Conservation (phyloP, 2,797 vertebrate genomes). For the Chloroceryle inda region DNA sequence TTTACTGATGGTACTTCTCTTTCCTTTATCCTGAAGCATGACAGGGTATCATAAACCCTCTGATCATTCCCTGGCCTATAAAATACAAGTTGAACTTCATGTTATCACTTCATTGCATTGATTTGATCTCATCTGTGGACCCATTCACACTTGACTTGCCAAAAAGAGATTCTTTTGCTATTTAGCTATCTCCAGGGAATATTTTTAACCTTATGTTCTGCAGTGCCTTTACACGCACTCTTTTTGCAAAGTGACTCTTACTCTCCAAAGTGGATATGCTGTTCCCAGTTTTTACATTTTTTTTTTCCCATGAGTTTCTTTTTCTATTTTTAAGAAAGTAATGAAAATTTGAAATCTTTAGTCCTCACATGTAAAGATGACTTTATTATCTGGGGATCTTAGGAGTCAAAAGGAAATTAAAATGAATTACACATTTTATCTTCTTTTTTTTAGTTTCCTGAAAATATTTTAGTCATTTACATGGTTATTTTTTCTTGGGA, state of each 20-base stretch:
- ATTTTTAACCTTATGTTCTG: not conserved
- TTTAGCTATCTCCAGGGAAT: conserved; percentile 2
- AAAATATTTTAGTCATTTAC: not conserved
- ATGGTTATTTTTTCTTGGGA: not conserved
- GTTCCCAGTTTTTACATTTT: not conserved
- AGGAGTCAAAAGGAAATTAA: not conserved
- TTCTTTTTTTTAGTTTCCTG: not conserved
- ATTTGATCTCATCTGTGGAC: not conserved
- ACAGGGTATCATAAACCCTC: not conserved
- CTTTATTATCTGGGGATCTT: not conserved
- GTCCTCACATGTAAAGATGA: not conserved
- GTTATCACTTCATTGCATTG: not conserved
- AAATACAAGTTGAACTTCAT: not conserved
- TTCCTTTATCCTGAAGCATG: not conserved
- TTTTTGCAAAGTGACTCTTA: not conserved
- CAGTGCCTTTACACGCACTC: not conserved
- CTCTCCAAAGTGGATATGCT: not conserved
- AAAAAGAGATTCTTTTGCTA: not conserved
- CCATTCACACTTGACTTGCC: not conserved
- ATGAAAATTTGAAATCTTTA: not conserved
- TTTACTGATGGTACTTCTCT: not conserved
- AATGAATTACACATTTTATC: not conserved
- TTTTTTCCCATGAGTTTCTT: not conserved
- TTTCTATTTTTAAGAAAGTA: not conserved
- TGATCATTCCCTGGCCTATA: not conserved